Percentiles rank a stretch among this genome's conserved stretches.
phyloP scores from a whole-genome alignment of 2,113 vertebrate species.

The Paraplagusia blochii region DNA sequence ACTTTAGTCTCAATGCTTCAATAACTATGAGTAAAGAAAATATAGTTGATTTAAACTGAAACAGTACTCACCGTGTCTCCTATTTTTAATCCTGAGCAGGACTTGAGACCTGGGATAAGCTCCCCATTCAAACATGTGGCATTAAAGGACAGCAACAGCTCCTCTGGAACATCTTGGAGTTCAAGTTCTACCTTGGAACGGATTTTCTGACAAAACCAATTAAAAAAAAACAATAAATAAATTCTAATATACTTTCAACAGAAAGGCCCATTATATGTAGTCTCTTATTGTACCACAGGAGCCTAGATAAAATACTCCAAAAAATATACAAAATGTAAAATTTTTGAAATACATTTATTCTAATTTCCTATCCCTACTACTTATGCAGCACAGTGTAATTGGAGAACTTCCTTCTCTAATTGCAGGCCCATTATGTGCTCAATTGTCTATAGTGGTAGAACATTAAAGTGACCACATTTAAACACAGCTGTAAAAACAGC shows the following conservation, averaged over 20 bases:
- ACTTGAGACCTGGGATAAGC: slow-evolving; percentile 86
- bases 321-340: too few relatives aligned
- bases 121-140: slow-evolving; percentile 89
- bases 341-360: too few relatives aligned
- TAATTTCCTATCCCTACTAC: neutral
- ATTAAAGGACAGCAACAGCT: slow-evolving; percentile 89
- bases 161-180: slow-evolving; percentile 86
- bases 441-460: neutral
- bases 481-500: neutral
- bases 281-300: too few relatives aligned
- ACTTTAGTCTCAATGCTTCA: too few relatives aligned
- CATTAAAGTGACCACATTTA: neutral
- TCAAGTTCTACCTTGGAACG: slow-evolving; percentile 95
- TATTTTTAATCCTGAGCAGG: slow-evolving; percentile 89
- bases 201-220: slow-evolving; percentile 81
- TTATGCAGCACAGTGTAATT: neutral
- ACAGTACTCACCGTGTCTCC: slow-evolving; percentile 85
- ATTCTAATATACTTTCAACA: too few relatives aligned
- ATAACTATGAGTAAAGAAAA: too few relatives aligned
- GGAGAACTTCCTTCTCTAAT: neutral
- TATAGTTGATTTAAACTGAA: neutral
- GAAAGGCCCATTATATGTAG: too few relatives aligned
- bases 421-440: too few relatives aligned
- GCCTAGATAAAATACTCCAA: too few relatives aligned
- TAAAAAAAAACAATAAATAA: neutral